Percentiles rank a stretch among this genome's conserved stretches.
phyloP scores from a whole-genome alignment of 2,888 invertebrate species.

The Meta bourneti region DNA sequence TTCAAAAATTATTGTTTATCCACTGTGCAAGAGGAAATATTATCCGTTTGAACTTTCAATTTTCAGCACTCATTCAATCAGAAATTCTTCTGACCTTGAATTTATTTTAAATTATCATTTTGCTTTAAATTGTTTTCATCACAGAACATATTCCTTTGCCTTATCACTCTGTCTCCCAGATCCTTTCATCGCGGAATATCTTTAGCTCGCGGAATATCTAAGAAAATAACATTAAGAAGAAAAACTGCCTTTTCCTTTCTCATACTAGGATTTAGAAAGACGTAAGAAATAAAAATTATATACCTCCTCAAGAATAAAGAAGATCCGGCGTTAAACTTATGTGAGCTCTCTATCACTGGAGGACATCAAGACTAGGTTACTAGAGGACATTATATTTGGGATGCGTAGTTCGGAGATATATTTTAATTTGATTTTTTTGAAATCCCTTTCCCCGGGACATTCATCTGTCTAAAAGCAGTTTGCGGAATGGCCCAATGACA shows the following conservation, averaged over 20 bases:
- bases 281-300: neutral
- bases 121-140: no score
- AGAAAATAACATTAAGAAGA: neutral
- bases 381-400: neutral
- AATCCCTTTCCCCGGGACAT: conserved; percentile 9
- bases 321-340: neutral
- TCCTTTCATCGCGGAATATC: no score
- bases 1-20: no score
- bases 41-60: no score
- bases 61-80: no score
- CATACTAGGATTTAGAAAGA: neutral
- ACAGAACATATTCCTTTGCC: no score
- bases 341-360: neutral
- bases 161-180: no score
- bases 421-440: conserved; percentile 53
- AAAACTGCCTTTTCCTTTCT: neutral
- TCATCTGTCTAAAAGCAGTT: conserved; percentile 38
- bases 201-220: neutral
- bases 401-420: neutral
- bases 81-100: no score
- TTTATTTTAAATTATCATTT: no score
- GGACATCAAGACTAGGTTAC: neutral
- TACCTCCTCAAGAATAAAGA: neutral
- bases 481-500: conserved; percentile 37
- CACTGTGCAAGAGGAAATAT: no score